Evolutionary conservation across 2,113 vertebrate species (phyloP), one percentile per base, ranked within the genome.

Genomic region (Bagarius yarrelli): DNA sequence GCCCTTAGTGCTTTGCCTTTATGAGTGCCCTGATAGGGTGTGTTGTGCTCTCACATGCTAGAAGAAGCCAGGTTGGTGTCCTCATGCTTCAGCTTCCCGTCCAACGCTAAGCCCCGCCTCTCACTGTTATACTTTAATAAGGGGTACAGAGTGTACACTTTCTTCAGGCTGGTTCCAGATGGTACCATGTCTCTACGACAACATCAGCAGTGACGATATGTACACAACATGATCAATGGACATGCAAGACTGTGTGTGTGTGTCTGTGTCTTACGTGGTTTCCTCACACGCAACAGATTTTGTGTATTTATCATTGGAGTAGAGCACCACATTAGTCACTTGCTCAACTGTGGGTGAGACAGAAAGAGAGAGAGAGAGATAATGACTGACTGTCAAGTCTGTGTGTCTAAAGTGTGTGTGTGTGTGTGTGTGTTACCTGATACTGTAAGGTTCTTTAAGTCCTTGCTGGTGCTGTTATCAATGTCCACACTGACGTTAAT

Each of bases 11-110:
- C 2, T 66, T 18, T 66, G 3, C 1, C 21, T 47, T 2, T 69
- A 15, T 47, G 23, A 64, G 2, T 55, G 34, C 47, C 25, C 3
- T 14, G 36, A 44, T 36, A 3, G 40, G 56, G 23, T 32, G 27
- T 12, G 3, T 15, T 23, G 50, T 40, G 23, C 13, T 61, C 80
- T 86, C 44, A 85, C 85, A 86, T 83, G 83, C 82, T 83, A 27
- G 84, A 95, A 30, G 97, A 98, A 71, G 97, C 97, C 72, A 99
- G 90, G 87, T 97, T 97, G 4, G 96, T 98, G 85, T 98, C 97
- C 77, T 97, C 95, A 0, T 98, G 94, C 82, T 95, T 98, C 34
- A 98, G 92, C 57, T 91, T 96, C 77, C 97, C 97, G 11, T 99
- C 97, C 87, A 98, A 88, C 1, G 95, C 97, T 3, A 99, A 89